These are phyloP conservation scores for Itoplectis maculator DNA, from an alignment of 2,888 invertebrate genomes.

Conservation along the genomic window DNA sequence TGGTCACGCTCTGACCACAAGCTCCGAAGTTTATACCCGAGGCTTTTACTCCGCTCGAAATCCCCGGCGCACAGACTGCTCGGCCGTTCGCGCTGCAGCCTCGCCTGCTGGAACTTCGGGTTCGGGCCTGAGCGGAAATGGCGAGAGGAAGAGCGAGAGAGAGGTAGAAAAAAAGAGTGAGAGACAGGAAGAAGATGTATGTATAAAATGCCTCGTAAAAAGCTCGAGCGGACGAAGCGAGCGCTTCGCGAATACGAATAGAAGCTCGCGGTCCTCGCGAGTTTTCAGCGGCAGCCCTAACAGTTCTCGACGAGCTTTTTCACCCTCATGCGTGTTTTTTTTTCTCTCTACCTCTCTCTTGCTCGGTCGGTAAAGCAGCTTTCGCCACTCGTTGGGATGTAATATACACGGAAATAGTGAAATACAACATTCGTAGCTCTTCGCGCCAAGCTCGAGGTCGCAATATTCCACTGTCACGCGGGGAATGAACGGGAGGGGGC, in stretches of 20 bases:
- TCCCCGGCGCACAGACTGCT: constrained; percentile 3
- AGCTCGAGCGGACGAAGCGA: constrained; percentile 32
- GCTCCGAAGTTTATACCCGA: constrained; percentile 22
- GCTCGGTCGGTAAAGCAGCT: background rate
- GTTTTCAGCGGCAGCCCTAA: background rate
- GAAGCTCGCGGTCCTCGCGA: background rate
- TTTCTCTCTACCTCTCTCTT: background rate
- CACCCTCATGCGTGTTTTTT: too few relatives aligned
- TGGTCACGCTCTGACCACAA: constrained; percentile 35
- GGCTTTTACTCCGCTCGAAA: constrained; percentile 34
- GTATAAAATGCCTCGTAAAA: constrained; percentile 51
- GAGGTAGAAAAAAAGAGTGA: background rate
- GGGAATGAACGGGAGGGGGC: background rate
- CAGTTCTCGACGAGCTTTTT: background rate
- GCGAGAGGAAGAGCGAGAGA: background rate
- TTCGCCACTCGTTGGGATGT: background rate
- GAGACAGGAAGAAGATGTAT: background rate
- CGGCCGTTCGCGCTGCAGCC: background rate
- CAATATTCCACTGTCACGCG: constrained; percentile 51
- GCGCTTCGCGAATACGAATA: constrained; percentile 50
- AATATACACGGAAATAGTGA: constrained; percentile 37
- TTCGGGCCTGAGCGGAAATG: too few relatives aligned
- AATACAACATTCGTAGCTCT: constrained; percentile 58
- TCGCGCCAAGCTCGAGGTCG: constrained; percentile 37
- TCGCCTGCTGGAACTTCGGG: constrained; percentile 22